Evolutionary conservation across 2,888 invertebrate species (phyloP), one percentile per base, ranked within the genome.

Genomic region (Mayetiola destructor): DNA sequence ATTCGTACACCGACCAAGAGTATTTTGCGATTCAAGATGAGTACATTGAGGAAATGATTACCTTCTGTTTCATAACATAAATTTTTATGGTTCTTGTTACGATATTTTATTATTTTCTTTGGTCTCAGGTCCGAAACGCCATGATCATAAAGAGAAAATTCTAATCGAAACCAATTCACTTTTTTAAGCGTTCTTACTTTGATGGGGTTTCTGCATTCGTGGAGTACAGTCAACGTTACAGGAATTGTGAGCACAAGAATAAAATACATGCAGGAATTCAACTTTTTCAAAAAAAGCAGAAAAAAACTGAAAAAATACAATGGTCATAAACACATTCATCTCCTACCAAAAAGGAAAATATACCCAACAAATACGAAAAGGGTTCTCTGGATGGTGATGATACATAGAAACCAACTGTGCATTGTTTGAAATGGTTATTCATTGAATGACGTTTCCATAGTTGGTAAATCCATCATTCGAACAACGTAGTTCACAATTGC

Each of bases 21-120:
- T 21, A 3, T 40, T 21, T 21, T 21, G 21, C 10, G 40, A 40
- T 40, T 2, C 40, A 16, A 27, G 29, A 48, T 48, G 16, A 48
- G n/a, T 23, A n/a, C n/a, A n/a, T n/a, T n/a, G 16, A 27, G 18
- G n/a, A 27, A 27, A 27, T n/a, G 27, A 9, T 16, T 48, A 48
- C 48, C 48, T 48, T 48, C 27, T 48, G 48, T 48, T 48, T 27
- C 48, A 48, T 48, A 48, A 48, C 48, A 48, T 48, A 48, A 48
- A 23, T 48, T 48, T 48, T 48, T 48, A 48, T 48, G 23, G 27
- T 48, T 48, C 48, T 48, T 27, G 27, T 48, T 48, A n/a, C n/a
- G n/a, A n/a, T n/a, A n/a, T n/a, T n/a, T n/a, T n/a, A n/a, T n/a
- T n/a, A n/a, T n/a, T n/a, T n/a, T n/a, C n/a, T n/a, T n/a, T n/a